phyloP scores from a whole-genome alignment of 2,888 invertebrate genomes.

The Clusia tigrina region DNA sequence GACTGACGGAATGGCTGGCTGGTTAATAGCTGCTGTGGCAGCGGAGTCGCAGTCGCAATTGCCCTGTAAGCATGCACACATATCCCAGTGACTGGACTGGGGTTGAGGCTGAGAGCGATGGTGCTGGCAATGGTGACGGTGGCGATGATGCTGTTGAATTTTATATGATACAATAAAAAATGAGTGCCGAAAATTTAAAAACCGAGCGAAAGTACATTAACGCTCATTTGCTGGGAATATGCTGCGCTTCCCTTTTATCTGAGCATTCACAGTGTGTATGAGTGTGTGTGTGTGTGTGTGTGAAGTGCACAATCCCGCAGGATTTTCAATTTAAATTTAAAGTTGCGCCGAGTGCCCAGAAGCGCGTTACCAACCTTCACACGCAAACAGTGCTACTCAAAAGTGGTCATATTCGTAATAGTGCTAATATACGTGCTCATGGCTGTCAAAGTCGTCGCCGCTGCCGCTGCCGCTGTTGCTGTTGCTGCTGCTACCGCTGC shows the following conservation, averaged over 20 bases:
- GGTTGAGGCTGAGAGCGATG: neutral
- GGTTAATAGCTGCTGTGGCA: neutral
- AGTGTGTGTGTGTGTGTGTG: no score
- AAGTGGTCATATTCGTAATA: no score
- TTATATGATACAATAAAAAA: slow-evolving; percentile 11
- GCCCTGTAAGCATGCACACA: neutral
- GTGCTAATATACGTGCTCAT: neutral
- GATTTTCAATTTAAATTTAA: slow-evolving; percentile 46
- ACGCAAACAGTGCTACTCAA: no score
- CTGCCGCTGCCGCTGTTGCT: no score
- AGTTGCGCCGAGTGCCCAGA: neutral
- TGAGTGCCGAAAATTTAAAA: slow-evolving; percentile 33
- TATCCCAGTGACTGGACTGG: neutral
- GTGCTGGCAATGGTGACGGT: neutral
- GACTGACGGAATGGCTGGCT: neutral
- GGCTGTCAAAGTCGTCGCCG: neutral
- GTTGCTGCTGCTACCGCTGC: no score
- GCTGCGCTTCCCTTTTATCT: slow-evolving; percentile 28
- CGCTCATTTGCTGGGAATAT: slow-evolving; percentile 52
- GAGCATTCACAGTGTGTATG: slow-evolving; percentile 11
- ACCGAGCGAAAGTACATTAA: slow-evolving; percentile 44
- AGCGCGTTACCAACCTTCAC: no score
- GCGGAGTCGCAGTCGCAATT: neutral
- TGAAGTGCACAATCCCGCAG: slow-evolving; percentile 43
- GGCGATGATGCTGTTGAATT: neutral